phyloP scores from a whole-genome alignment of 1,140 invertebrate species.

The Asbolus verrucosus region DNA sequence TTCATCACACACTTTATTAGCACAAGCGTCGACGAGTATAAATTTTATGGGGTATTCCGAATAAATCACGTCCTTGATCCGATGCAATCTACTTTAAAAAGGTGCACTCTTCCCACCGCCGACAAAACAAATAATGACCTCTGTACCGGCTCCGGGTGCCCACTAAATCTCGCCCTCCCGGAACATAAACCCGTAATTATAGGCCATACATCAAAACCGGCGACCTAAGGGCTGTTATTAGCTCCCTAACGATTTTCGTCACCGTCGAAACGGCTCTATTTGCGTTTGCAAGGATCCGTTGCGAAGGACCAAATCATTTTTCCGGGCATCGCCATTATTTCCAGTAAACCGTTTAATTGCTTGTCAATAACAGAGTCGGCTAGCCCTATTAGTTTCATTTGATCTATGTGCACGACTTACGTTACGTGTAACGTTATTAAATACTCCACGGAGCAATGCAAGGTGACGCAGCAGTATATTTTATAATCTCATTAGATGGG shows the following conservation, averaged over 20 bases:
- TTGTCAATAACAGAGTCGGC: conserved; percentile 17
- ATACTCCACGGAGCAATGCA: background rate
- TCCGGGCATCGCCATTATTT: background rate
- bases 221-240: conserved; percentile 33
- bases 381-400: no score
- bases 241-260: conserved; percentile 24
- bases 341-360: conserved; percentile 5
- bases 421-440: no score
- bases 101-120: background rate
- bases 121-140: conserved; percentile 19
- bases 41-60: conserved; percentile 20
- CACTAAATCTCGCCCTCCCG: conserved; percentile 27
- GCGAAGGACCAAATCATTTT: conserved; percentile 9
- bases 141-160: background rate
- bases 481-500: conserved; percentile 31
- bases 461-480: background rate
- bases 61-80: conserved; percentile 15
- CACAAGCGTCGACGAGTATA: conserved; percentile 23
- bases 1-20: conserved; percentile 36
- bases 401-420: no score
- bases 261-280: conserved; percentile 29
- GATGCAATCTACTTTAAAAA: conserved; percentile 12
- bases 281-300: conserved; percentile 7
- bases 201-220: conserved; percentile 27
- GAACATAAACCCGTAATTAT: conserved; percentile 36